phyloP scores from a whole-genome alignment of 2,888 invertebrate species.

The Drosophila peninsularis region DNA sequence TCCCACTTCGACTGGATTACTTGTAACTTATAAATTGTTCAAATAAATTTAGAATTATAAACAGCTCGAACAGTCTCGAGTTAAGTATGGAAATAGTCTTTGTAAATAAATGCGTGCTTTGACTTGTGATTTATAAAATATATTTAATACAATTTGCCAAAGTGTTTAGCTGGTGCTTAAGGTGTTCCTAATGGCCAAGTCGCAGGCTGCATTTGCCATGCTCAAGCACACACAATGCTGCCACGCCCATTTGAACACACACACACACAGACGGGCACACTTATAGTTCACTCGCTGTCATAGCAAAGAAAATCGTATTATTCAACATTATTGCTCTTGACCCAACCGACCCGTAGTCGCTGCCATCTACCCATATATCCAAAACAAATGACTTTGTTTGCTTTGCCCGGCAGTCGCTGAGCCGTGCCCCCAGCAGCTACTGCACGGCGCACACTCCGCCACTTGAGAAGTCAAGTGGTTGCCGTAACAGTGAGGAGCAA shows the following conservation, averaged over 20 bases:
- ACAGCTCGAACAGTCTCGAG: not conserved
- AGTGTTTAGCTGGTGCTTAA: constrained; percentile 2
- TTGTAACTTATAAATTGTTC: not conserved
- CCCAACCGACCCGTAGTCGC: constrained; percentile 43
- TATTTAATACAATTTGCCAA: not conserved
- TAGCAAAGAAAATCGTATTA: constrained; percentile 63
- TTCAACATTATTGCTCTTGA: constrained; percentile 75
- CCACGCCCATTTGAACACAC: constrained; percentile 7
- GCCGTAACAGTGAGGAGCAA: constrained; percentile 33
- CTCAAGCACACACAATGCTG: constrained; percentile 6
- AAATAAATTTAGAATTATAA: not conserved
- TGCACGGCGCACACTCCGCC: constrained; percentile 20
- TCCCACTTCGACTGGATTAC: too few species aligned
- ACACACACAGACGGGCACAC: constrained; percentile 12
- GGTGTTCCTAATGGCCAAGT: constrained; percentile 22
- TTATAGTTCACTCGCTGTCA: constrained; percentile 26
- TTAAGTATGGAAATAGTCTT: not conserved
- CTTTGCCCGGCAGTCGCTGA: constrained; percentile 28
- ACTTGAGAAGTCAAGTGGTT: constrained; percentile 71
- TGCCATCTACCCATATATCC: constrained; percentile 24
- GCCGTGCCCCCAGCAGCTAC: constrained; percentile 8
- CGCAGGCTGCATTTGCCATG: constrained; percentile 24
- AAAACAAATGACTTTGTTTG: constrained; percentile 75
- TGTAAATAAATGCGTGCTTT: not conserved
- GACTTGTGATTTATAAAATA: not conserved